Evolutionary conservation across 2,797 vertebrate genomes (phyloP).

Genomic region (Cetoscarus ocellatus): DNA sequence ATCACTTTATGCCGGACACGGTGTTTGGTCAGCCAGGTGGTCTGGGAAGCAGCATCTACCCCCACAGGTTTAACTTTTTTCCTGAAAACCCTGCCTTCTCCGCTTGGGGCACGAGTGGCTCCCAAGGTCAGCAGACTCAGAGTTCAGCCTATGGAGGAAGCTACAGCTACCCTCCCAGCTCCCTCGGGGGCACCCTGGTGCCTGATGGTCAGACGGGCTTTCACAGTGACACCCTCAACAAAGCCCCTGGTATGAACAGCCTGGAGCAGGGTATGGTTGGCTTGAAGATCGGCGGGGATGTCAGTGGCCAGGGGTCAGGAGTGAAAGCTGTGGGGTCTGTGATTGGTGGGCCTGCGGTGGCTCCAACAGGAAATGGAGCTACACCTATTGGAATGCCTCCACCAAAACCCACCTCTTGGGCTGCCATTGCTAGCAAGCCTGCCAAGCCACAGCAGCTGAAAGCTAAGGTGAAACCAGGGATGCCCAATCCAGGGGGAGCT

Average conservation of each 20-base stretch:
- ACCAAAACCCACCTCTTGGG: conserved; percentile 95
- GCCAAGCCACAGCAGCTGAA: conserved; percentile 93
- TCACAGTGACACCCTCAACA: conserved; percentile 93
- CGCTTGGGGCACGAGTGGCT: conserved; percentile 94
- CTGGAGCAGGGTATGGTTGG: conserved; percentile 97
- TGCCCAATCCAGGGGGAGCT: conserved; percentile 84
- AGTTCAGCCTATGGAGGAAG: conserved; percentile 94
- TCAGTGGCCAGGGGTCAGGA: conserved; percentile 85
- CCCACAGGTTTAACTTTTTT: conserved; percentile 96
- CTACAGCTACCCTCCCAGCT: conserved; percentile 96
- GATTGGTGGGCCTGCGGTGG: conserved; percentile 88
- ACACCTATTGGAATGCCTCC: conserved; percentile 90
- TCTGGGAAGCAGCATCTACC: conserved; percentile 94
- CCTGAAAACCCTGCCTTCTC: conserved; percentile 97
- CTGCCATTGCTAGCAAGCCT: conserved; percentile 95
- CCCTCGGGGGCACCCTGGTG: conserved; percentile 93
- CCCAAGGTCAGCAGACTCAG: conserved; percentile 96
- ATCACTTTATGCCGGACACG: conserved; percentile 96
- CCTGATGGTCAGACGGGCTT: conserved; percentile 94
- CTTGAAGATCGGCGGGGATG: conserved; percentile 92
- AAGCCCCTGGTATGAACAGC: conserved; percentile 96
- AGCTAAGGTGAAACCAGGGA: conserved; percentile 91
- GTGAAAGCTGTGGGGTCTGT: conserved; percentile 94
- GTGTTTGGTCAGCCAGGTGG: conserved; percentile 96
- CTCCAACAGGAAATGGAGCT: conserved; percentile 88